Conservation (phyloP, 2,113 vertebrate genomes). For the Garra rufa region DNA sequence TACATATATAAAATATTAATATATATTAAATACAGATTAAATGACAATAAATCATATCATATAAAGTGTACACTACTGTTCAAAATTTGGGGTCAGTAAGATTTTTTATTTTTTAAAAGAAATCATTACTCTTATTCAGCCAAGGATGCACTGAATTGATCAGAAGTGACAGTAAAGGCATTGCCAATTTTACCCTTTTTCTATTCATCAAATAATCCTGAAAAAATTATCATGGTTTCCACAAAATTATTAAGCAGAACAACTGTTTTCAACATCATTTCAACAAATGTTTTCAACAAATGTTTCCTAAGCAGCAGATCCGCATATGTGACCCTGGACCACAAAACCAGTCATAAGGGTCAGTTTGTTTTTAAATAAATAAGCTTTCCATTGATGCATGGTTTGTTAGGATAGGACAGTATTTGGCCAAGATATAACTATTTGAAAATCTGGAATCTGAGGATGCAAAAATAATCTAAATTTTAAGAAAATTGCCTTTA, state of each 20-base stretch:
- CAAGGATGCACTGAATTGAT: not conserved
- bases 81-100: not conserved
- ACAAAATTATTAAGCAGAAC: not conserved
- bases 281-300: not conserved
- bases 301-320: not conserved
- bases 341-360: too few species aligned
- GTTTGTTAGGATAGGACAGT: too few species aligned
- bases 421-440: too few species aligned
- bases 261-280: not conserved
- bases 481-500: too few species aligned
- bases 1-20: slow-evolving; percentile 19
- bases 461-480: too few species aligned
- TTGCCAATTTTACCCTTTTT: not conserved
- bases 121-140: not conserved
- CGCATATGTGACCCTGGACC: too few species aligned
- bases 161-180: not conserved
- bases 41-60: not conserved
- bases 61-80: not conserved
- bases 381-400: too few species aligned
- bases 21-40: slow-evolving; percentile 11
- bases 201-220: not conserved
- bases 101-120: not conserved
- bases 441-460: too few species aligned
- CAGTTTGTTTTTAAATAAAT: too few species aligned
- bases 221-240: not conserved